phyloP scores from a whole-genome alignment of 2,888 invertebrate genomes.

The Eugnorisma glareosa region DNA sequence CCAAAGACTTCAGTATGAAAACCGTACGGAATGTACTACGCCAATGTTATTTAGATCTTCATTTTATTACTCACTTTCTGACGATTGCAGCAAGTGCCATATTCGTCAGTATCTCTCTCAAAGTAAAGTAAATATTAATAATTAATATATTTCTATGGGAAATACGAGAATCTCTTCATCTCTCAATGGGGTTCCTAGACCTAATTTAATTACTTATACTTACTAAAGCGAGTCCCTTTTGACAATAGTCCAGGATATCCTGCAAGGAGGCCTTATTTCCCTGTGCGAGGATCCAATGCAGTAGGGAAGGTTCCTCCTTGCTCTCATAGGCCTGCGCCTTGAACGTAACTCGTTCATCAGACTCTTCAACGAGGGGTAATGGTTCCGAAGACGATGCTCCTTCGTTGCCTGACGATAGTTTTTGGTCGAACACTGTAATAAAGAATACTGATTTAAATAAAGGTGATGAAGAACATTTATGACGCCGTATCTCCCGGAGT shows the following conservation, averaged over 20 bases:
- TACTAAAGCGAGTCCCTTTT: conserved; percentile 93
- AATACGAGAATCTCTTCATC: neutral
- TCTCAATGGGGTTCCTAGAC: neutral
- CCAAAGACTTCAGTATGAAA: conserved; percentile 2
- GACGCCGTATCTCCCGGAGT: neutral
- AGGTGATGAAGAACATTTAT: neutral
- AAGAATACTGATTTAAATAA: neutral
- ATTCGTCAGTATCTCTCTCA: neutral
- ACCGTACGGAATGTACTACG: neutral
- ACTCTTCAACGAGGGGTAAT: conserved; percentile 76
- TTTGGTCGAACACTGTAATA: conserved; percentile 83
- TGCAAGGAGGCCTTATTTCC: conserved; percentile 95
- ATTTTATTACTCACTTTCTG: neutral
- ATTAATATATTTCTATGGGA: neutral
- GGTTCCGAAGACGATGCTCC: conserved; percentile 76
- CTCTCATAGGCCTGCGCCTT: conserved; percentile 80
- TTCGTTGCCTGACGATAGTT: conserved; percentile 80
- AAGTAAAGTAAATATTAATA: neutral
- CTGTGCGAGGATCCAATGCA: conserved; percentile 96
- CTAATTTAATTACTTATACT: conserved; percentile 65
- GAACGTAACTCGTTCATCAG: conserved; percentile 83
- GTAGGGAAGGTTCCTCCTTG: conserved; percentile 91
- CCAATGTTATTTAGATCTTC: neutral
- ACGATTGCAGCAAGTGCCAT: neutral
- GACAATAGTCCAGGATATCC: conserved; percentile 94